A percentile compares a stretch with the other conserved stretches of the same genome.
These are phyloP conservation scores for Acrocephalus scirpaceus DNA, from an alignment of 2,797 vertebrate species.

Conservation along the genomic window DNA sequence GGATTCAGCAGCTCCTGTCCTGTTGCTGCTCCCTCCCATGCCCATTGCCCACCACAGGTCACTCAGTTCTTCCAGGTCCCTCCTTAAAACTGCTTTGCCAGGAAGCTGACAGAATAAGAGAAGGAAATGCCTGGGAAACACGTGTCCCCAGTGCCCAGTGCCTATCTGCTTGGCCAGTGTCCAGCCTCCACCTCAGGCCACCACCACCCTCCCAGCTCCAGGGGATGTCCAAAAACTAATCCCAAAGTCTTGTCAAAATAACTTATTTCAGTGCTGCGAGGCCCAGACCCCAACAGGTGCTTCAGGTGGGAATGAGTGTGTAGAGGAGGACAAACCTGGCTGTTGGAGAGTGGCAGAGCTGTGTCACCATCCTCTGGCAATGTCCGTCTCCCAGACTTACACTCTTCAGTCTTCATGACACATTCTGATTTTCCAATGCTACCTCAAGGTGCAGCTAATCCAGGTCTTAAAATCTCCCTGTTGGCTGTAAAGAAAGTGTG, in stretches of 20 bases:
- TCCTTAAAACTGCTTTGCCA: not conserved
- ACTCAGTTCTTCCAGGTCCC: fast-evolving
- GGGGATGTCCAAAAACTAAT: not conserved
- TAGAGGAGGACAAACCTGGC: not conserved
- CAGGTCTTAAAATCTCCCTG: not conserved
- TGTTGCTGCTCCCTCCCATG: not conserved
- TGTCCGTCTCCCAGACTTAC: not conserved
- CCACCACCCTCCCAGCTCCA: not conserved
- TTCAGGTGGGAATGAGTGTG: not conserved
- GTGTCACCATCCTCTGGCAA: not conserved
- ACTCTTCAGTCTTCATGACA: not conserved
- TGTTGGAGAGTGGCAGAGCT: not conserved
- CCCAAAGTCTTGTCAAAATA: fast-evolving
- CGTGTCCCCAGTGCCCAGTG: not conserved
- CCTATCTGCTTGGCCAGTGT: fast-evolving
- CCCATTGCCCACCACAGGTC: too few species aligned
- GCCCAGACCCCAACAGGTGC: fast-evolving
- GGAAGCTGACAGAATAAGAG: not conserved
- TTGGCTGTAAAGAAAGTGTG: fast-evolving
- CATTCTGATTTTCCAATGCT: fast-evolving
- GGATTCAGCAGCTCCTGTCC: not conserved
- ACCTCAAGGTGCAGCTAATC: not conserved
- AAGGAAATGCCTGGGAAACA: not conserved
- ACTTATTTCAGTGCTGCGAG: not conserved
- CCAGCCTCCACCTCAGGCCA: not conserved